Conservation (phyloP, 2,113 vertebrate species). For the Solea senegalensis region DNA sequence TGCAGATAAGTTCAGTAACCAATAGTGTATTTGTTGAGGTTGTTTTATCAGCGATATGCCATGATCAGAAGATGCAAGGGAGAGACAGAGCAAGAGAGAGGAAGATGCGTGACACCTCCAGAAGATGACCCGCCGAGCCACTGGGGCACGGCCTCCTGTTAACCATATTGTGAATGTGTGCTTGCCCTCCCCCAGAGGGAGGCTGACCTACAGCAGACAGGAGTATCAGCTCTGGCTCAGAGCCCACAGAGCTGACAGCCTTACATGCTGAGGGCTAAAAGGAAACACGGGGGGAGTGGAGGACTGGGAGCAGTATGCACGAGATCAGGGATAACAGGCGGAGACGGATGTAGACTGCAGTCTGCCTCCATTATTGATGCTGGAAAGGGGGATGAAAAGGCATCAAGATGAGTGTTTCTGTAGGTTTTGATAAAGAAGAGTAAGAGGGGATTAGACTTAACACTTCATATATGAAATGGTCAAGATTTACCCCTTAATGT, state of each 20-base stretch:
- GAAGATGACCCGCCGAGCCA: slow-evolving; percentile 31
- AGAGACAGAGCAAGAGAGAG: background rate
- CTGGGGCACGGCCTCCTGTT: slow-evolving; percentile 49
- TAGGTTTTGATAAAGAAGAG: background rate
- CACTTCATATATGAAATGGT: background rate
- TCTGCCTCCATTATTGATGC: background rate
- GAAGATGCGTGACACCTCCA: background rate
- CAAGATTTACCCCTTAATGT: background rate
- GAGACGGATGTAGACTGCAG: slow-evolving; percentile 34
- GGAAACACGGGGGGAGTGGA: slow-evolving; percentile 16
- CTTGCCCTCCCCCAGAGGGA: slow-evolving; percentile 35
- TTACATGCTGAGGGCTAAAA: slow-evolving; percentile 32
- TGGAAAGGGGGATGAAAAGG: slow-evolving; percentile 8
- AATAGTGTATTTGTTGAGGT: background rate
- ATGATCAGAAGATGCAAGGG: background rate
- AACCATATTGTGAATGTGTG: slow-evolving; percentile 41
- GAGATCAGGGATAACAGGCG: slow-evolving; percentile 54
- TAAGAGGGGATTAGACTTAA: background rate
- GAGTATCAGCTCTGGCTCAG: slow-evolving; percentile 49
- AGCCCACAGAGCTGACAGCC: slow-evolving; percentile 61
- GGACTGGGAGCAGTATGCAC: slow-evolving; percentile 24
- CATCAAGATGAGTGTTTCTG: slow-evolving; percentile 22
- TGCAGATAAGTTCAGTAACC: background rate
- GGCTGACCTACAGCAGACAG: slow-evolving; percentile 45
- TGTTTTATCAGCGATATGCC: background rate